A percentile compares a stretch with the other conserved stretches of the same genome.
phyloP scores from a whole-genome alignment of 1,140 invertebrate species.

The Stenopsyche tienmushanensis region DNA sequence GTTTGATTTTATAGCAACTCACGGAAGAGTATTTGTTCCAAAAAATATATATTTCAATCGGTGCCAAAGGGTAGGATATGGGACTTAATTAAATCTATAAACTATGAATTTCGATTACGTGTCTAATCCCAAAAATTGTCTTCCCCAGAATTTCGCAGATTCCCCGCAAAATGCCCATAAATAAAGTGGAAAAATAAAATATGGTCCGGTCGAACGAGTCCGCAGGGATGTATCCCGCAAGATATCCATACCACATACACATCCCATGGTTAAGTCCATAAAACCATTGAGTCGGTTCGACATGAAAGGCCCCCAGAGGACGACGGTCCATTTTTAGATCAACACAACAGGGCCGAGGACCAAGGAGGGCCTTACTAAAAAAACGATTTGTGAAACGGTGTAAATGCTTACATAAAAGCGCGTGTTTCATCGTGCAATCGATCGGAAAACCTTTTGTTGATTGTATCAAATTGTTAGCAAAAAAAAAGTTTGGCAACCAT shows the following conservation, averaged over 20 bases:
- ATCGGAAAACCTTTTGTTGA: too few relatives aligned
- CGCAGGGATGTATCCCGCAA: slow-evolving; percentile 7
- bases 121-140: too few relatives aligned
- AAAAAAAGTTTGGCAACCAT: too few relatives aligned
- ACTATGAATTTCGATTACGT: not conserved
- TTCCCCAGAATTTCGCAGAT: not conserved
- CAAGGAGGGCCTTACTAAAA: slow-evolving; percentile 1
- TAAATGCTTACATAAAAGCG: not conserved
- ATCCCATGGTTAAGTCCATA: slow-evolving; percentile 33
- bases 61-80: too few relatives aligned
- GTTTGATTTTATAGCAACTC: too few relatives aligned
- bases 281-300: slow-evolving; percentile 39
- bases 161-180: not conserved
- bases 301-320: slow-evolving; percentile 35
- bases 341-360: slow-evolving; percentile 11
- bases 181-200: slow-evolving; percentile 3
- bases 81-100: not conserved
- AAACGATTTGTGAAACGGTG: slow-evolving; percentile 30
- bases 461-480: too few relatives aligned
- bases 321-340: slow-evolving; percentile 28
- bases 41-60: too few relatives aligned
- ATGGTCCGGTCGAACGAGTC: slow-evolving; percentile 21
- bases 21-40: too few relatives aligned
- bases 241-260: slow-evolving; percentile 6
- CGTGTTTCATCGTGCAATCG: too few relatives aligned